These are phyloP conservation scores for Mormyrus hasselquistii DNA, from an alignment of 2,797 vertebrate species.

Conservation along the genomic window DNA sequence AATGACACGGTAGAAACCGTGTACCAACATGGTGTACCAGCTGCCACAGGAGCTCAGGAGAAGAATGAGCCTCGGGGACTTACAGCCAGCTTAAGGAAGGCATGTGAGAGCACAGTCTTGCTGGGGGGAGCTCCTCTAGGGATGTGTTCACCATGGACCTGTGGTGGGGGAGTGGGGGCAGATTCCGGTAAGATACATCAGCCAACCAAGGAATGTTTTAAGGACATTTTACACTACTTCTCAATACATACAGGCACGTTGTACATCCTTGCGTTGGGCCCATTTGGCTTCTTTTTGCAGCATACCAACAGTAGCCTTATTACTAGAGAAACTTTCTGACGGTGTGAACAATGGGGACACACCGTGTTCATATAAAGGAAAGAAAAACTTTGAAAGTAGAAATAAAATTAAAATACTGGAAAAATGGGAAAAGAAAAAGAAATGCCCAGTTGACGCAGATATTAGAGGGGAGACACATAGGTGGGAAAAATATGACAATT, in stretches of 20 bases:
- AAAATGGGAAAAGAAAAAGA: background rate
- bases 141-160: slow-evolving; percentile 59
- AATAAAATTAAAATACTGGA: background rate
- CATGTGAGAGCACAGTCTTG: slow-evolving; percentile 50
- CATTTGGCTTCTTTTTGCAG: background rate
- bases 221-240: background rate
- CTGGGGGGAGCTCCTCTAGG: slow-evolving; percentile 47
- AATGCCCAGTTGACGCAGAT: background rate
- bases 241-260: background rate
- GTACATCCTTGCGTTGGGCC: background rate
- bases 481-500: background rate
- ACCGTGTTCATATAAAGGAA: background rate
- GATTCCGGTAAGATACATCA: background rate
- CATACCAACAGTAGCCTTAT: background rate
- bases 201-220: background rate
- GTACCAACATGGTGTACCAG: background rate
- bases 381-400: background rate
- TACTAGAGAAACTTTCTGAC: background rate
- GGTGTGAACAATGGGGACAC: background rate
- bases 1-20: background rate
- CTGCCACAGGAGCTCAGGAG: background rate
- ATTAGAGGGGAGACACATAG: background rate
- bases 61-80: slow-evolving; percentile 35
- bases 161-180: slow-evolving; percentile 19
- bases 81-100: slow-evolving; percentile 52